These are phyloP conservation scores for Ophiodon elongatus DNA, from an alignment of 2,113 vertebrate genomes.

Conservation along the genomic window DNA sequence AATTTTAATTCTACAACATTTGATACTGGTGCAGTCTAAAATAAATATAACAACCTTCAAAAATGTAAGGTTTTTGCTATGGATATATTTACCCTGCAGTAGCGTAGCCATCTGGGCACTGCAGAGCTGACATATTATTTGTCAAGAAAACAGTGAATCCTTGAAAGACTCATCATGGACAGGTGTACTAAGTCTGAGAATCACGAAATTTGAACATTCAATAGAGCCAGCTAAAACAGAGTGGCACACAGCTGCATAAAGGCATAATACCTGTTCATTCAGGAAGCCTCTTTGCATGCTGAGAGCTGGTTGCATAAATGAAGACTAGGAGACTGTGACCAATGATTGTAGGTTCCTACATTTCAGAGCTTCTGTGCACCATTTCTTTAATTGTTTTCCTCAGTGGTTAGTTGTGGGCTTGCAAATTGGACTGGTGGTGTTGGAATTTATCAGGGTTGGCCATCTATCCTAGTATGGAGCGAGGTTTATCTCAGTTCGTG, in stretches of 20 bases:
- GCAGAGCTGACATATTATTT: conserved; percentile 3
- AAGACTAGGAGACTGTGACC: neutral
- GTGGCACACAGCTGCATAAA: conserved; percentile 21
- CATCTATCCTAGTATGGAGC: conserved; percentile 23
- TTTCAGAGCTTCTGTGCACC: neutral
- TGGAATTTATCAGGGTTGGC: conserved; percentile 12
- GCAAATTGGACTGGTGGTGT: conserved; percentile 2
- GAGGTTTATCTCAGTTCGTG: conserved; percentile 37
- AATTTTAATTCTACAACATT: neutral
- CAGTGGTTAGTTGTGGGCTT: conserved; percentile 13
- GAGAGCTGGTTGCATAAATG: conserved; percentile 2
- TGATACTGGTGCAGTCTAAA: neutral
- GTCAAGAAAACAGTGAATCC: conserved; percentile 28
- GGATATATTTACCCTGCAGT: neutral
- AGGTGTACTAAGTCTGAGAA: conserved; percentile 38
- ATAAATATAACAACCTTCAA: neutral
- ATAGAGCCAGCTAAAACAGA: conserved; percentile 41
- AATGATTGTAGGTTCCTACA: neutral
- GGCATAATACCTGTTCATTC: conserved; percentile 38
- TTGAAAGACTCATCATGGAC: conserved; percentile 22
- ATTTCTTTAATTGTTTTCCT: conserved; percentile 11
- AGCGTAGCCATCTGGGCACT: neutral
- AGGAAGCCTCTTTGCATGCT: conserved; percentile 37
- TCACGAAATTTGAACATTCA: conserved; percentile 17
- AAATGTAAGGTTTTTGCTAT: neutral